Conservation (phyloP, 2,888 invertebrate genomes). For the Troglohyphantes excavatus region DNA sequence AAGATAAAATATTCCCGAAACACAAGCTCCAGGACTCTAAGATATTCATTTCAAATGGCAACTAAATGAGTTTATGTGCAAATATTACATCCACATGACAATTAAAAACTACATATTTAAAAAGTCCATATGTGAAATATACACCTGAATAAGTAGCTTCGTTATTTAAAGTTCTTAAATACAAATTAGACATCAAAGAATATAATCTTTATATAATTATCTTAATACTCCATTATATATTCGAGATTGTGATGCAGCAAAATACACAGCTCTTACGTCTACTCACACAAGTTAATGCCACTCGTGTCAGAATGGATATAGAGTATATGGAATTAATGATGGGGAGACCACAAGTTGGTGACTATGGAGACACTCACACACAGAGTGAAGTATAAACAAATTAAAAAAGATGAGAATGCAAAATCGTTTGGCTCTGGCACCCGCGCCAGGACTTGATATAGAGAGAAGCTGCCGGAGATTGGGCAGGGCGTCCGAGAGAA, state of each 20-base stretch:
- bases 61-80: conserved; percentile 74
- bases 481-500: not conserved
- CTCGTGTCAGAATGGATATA: conserved; percentile 58
- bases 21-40: conserved; percentile 67
- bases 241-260: conserved; percentile 78
- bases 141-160: conserved; percentile 74
- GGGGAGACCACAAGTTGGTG: conserved; percentile 51
- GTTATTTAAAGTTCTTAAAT: conserved; percentile 74
- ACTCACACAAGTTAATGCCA: conserved; percentile 70
- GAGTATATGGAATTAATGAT: conserved; percentile 58
- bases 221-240: conserved; percentile 74
- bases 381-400: conserved; percentile 70
- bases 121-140: conserved; percentile 75
- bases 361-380: conserved; percentile 74
- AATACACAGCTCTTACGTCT: conserved; percentile 75
- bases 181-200: conserved; percentile 79
- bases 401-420: conserved; percentile 76
- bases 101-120: conserved; percentile 78
- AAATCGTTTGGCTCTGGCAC: conserved; percentile 70
- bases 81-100: conserved; percentile 76
- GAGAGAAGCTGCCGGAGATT: conserved; percentile 39
- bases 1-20: conserved; percentile 72
- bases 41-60: conserved; percentile 76
- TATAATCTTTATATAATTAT: conserved; percentile 77
- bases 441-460: conserved; percentile 66